Base-by-base conservation (phyloP, 2,888 invertebrate genomes). In the Dusona sp. region DNA sequence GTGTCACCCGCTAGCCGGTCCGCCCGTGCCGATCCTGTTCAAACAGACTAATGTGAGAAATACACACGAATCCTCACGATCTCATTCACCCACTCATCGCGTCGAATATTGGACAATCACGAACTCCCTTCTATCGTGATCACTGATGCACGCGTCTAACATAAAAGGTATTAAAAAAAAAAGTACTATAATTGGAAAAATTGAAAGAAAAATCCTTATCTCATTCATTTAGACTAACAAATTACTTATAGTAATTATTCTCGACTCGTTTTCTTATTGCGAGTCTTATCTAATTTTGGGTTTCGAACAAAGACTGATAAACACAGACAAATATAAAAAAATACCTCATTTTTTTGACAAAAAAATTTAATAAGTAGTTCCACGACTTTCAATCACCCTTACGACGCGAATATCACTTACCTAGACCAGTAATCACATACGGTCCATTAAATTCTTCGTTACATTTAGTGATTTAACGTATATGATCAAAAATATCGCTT, bases 21-120 rank as follows among this genome's bases (percentile, higher is more conserved):
- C 48, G 89, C 88, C 85, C 88, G 89, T 88, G 89, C 79, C 89
- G 89, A 92, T 92, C 93, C 93, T 93, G 86, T 91, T 88, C 89
- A 93, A 93, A 93, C 91, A 93, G 84, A 87, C 90, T 93, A 93
- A 93, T 93, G 93, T 93, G 93, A 91, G 93, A 93, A 93, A 93
- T 91, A 93, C 93, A 93, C 93, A 93, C 93, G 82, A 51, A 67
- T 65, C 86, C 72, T 29, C 74, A 75, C 80, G 54, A 57, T 82
- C 81, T 36, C 81, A 70, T 64, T 79, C 75, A 89, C 90, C 88
- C 87, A 84, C 85, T 79, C 88, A 85, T 86, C 65, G 88, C 84
- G 85, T 88, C 91, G 91, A 90, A 92, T 92, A 92, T 92, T 91
- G 91, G 90, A 89, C 89, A 83, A 88, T 86, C 81, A 77, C 86